phyloP scores from a whole-genome alignment of 2,113 vertebrate genomes.

The Ursus arctos region DNA sequence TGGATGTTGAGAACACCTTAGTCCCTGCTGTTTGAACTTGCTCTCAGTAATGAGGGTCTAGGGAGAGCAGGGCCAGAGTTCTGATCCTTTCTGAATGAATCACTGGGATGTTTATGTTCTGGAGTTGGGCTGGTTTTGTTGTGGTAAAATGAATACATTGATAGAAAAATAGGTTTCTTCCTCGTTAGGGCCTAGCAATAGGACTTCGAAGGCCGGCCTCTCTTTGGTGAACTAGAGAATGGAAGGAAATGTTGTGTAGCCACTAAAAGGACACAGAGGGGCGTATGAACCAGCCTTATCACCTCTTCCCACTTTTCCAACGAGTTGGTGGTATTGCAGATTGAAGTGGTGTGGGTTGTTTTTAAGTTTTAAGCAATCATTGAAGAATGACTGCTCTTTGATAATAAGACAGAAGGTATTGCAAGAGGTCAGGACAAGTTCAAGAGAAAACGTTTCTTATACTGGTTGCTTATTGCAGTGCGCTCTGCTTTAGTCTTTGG shows the following conservation, averaged over 20 bases:
- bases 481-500: not conserved
- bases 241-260: not conserved
- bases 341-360: conserved; percentile 11
- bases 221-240: not conserved
- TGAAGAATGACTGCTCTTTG: not conserved
- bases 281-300: not conserved
- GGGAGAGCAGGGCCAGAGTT: not conserved
- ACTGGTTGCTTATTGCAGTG: not conserved
- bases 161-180: not conserved
- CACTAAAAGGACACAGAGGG: not conserved
- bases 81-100: not conserved
- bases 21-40: not conserved
- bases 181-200: not conserved
- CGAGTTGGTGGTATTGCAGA: not conserved
- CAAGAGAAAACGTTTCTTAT: not conserved
- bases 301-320: not conserved
- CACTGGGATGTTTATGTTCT: not conserved
- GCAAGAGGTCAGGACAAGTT: not conserved
- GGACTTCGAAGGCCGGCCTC: not conserved
- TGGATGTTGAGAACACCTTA: not conserved
- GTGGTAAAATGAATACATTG: not conserved
- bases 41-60: not conserved
- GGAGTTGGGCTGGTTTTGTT: not conserved
- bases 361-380: not conserved
- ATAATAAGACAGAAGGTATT: not conserved